These are phyloP conservation scores for Mormyrus hasselquistii DNA, from an alignment of 2,797 vertebrate genomes.

Conservation along the genomic window DNA sequence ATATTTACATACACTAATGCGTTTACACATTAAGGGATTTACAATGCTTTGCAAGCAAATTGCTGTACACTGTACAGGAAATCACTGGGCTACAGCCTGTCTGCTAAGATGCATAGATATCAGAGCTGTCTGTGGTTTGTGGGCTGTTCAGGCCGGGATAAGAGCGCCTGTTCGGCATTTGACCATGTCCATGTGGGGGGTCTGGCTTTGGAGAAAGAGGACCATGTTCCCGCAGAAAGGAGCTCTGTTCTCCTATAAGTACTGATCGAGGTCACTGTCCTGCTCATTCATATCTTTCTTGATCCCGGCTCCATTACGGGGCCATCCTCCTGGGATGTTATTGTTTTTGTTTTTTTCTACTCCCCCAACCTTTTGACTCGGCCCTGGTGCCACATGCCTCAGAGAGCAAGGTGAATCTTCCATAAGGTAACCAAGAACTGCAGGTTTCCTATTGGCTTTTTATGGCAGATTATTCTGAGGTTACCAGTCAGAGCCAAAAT, in stretches of 20 bases:
- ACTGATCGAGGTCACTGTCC: background rate
- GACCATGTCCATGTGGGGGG: background rate
- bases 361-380: background rate
- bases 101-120: background rate
- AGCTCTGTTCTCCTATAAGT: background rate
- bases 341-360: background rate
- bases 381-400: background rate
- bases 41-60: background rate
- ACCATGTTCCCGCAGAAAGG: background rate
- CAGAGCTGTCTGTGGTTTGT: background rate
- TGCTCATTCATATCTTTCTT: background rate
- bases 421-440: background rate
- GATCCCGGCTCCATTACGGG: background rate
- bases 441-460: background rate
- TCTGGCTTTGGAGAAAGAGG: background rate
- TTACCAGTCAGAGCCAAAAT: background rate
- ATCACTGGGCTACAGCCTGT: background rate
- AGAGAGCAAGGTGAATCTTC: background rate
- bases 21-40: slow-evolving; percentile 4
- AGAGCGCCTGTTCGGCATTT: background rate
- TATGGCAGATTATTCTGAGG: background rate
- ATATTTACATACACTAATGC: background rate
- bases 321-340: background rate
- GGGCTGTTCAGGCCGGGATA: background rate
- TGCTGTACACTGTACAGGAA: background rate